Percentiles rank a stretch among this genome's conserved stretches.
These are phyloP conservation scores for Neodiprion pinetum DNA, from an alignment of 1,140 invertebrate species.

Conservation along the genomic window DNA sequence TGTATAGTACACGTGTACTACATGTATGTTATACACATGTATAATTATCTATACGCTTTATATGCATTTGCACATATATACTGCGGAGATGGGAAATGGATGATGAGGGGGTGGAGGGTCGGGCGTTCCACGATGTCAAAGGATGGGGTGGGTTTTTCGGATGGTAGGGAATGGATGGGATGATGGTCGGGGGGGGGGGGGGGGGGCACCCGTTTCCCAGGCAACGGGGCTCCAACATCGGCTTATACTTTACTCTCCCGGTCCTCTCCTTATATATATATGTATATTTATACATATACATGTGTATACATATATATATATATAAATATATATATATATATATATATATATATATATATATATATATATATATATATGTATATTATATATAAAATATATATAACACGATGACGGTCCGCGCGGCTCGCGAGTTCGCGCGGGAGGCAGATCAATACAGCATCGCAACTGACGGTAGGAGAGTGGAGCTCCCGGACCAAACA, in stretches of 20 bases:
- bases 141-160: conserved; percentile 47
- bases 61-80: neutral
- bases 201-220: conserved; percentile 61
- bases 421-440: neutral
- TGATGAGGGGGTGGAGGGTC: conserved; percentile 54
- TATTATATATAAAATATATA: too few species aligned
- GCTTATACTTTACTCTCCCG: conserved; percentile 57
- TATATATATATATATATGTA: too few species aligned
- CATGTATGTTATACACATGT: too few species aligned
- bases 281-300: too few species aligned
- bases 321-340: too few species aligned
- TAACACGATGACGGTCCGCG: neutral
- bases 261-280: conserved; percentile 24
- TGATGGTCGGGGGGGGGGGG: conserved; percentile 57
- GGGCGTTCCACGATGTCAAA: conserved; percentile 50
- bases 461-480: conserved; percentile 28
- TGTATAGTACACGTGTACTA: too few species aligned
- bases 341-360: too few species aligned
- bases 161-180: conserved; percentile 54
- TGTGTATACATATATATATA: too few species aligned
- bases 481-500: conserved; percentile 58
- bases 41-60: too few species aligned
- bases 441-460: conserved; percentile 61
- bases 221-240: conserved; percentile 60
- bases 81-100: conserved; percentile 31